A percentile compares a stretch with the other conserved stretches of the same genome.
Conservation (phyloP, 2,113 vertebrate species). For the Mormyrus iriodes region DNA sequence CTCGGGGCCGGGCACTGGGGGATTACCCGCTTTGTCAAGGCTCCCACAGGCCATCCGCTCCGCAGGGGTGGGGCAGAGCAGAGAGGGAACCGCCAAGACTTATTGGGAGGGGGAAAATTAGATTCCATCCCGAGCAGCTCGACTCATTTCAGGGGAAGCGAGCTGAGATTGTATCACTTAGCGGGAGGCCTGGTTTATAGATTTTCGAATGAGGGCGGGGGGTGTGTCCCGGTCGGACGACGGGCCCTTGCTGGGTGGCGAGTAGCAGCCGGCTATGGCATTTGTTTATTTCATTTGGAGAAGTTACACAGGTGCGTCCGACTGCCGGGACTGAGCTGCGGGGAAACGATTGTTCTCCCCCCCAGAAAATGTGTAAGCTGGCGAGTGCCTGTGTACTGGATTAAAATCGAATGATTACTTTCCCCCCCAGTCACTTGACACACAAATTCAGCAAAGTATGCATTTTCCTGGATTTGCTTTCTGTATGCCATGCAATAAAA, state of each 20-base stretch:
- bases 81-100: slow-evolving; percentile 12
- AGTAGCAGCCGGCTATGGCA: background rate
- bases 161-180: slow-evolving; percentile 40
- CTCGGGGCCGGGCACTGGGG: background rate
- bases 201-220: slow-evolving; percentile 26
- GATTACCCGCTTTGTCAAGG: background rate
- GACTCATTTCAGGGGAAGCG: slow-evolving; percentile 37
- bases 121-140: slow-evolving; percentile 31
- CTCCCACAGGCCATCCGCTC: background rate
- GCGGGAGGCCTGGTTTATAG: slow-evolving; percentile 28
- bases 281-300: slow-evolving; percentile 29
- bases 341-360: background rate
- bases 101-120: slow-evolving; percentile 30
- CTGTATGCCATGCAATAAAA: background rate
- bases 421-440: background rate
- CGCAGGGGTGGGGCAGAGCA: background rate
- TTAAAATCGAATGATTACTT: slow-evolving; percentile 6
- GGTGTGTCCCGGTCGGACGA: background rate
- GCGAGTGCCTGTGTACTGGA: background rate
- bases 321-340: background rate
- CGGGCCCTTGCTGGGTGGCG: background rate
- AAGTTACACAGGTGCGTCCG: slow-evolving; percentile 21
- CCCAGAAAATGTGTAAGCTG: background rate
- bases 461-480: background rate
- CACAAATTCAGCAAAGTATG: background rate